phyloP scores from a whole-genome alignment of 2,113 vertebrate species.

The Cinclus mexicanus region DNA sequence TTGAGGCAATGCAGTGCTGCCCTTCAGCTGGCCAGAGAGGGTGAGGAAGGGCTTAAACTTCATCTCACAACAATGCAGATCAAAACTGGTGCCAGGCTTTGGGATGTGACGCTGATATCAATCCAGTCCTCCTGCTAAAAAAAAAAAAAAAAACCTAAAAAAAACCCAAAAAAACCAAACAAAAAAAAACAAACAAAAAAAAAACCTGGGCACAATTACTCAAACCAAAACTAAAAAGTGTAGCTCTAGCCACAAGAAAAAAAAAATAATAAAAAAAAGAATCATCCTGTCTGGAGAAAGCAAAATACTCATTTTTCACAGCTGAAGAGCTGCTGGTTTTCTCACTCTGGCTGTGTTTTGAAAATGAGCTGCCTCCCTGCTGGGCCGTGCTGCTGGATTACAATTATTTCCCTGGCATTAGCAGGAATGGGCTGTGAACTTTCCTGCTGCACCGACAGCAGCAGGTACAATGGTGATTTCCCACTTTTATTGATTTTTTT shows the following conservation, averaged over 20 bases:
- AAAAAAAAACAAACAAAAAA: not conserved
- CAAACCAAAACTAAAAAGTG: not conserved
- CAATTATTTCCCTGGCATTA: slow-evolving; percentile 26
- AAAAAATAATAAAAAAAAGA: not conserved
- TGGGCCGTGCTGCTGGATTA: slow-evolving; percentile 37
- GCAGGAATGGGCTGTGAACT: not conserved
- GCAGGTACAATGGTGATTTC: not conserved
- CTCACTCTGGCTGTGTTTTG: not conserved
- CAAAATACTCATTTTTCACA: slow-evolving; percentile 2
- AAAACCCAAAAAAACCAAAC: too few relatives aligned
- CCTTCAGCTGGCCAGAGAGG: not conserved
- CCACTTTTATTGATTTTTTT: not conserved
- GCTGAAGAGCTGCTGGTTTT: not conserved
- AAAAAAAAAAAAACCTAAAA: not conserved
- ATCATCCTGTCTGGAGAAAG: not conserved
- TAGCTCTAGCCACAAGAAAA: not conserved
- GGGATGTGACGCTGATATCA: not conserved
- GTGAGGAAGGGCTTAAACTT: not conserved
- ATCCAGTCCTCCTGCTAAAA: not conserved
- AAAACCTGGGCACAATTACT: not conserved
- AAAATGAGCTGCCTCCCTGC: slow-evolving; percentile 53
- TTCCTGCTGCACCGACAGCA: not conserved
- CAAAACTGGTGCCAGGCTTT: not conserved
- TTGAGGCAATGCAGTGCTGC: not conserved
- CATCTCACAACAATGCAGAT: not conserved